Evolutionary conservation across 2,113 vertebrate genomes (phyloP), one percentile per base, ranked within the genome.

Genomic region (Passer montanus): DNA sequence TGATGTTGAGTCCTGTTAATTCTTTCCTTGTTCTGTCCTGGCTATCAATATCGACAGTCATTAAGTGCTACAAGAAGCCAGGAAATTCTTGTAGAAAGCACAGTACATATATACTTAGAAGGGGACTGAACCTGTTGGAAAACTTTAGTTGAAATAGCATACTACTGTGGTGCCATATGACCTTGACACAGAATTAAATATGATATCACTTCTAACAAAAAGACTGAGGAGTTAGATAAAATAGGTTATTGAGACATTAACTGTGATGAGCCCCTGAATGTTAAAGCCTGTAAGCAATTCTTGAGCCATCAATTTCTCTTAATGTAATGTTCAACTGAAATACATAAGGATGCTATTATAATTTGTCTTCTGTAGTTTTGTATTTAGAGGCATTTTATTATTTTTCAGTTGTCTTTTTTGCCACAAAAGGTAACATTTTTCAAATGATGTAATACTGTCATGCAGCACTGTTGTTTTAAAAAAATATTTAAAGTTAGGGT

Each of bases 361-460:
- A 18, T 90, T 96, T 96, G 35, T 94, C 78, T 62, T 69, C 14
- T 35, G 7, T 26, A 31, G 15, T 69, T 62, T 15, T 31, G 21
- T 94, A 84, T 95, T 97, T 96, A 93, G 33, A 77, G 31, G 58
- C 7, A 35, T 76, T 95, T 95, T 93, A 37, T 69, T 86, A 22
- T 73, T 95, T 69, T 92, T 95, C 84, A 73, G 67, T 91, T 96
- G 87, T 21, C 53, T 84, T 94, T 85, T 85, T 85, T 79, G 31
- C 62, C 75, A 87, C 69, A 80, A 83, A 90, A 88, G 46, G 50
- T 67, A 78, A 44, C 63, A 53, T 89, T 85, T 70, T 91, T 84
- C 28, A 83, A 74, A n/a, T 81, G 1, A 56, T 59, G 10, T 69
- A 62, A 68, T 56, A 18, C 58, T 76, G 55, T 49, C 28, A 78